phyloP scores from a whole-genome alignment of 2,797 vertebrate species.

The Arnoldichthys spilopterus region DNA sequence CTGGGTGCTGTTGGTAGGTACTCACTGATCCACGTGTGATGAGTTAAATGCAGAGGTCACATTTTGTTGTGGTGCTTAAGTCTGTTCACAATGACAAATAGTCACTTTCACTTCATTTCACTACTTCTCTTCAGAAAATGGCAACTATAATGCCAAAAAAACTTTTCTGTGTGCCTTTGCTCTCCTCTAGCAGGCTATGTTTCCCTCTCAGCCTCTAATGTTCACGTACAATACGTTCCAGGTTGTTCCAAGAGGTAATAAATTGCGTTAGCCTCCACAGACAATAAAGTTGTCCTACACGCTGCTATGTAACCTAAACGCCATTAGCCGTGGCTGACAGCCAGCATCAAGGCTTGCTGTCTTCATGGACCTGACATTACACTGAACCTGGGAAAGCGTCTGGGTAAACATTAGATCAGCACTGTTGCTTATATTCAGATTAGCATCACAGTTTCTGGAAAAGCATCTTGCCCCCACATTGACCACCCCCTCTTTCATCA shows the following conservation, averaged over 20 bases:
- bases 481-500: not conserved
- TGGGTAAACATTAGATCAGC: slow-evolving; percentile 51
- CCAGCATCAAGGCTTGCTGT: not conserved
- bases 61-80: too few species aligned
- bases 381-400: slow-evolving; percentile 33
- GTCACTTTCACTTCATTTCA: too few species aligned
- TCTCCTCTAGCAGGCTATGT: not conserved
- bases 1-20: too few species aligned
- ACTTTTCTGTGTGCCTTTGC: not conserved
- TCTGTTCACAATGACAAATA: too few species aligned
- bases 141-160: not conserved
- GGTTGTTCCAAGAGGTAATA: not conserved
- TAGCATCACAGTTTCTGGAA: slow-evolving; percentile 50
- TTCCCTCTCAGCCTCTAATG: not conserved
- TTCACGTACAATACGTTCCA: not conserved
- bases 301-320: slow-evolving; percentile 23
- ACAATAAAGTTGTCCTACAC: slow-evolving; percentile 9
- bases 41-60: too few species aligned
- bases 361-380: slow-evolving; percentile 16
- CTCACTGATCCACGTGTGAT: too few species aligned
- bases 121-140: not conserved
- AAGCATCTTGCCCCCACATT: not conserved
- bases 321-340: not conserved
- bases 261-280: slow-evolving; percentile 7
- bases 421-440: slow-evolving; percentile 52